Percentiles rank a stretch among this genome's conserved stretches.
Conservation (phyloP, 2,888 invertebrate genomes). For the Eugnorisma glareosa region DNA sequence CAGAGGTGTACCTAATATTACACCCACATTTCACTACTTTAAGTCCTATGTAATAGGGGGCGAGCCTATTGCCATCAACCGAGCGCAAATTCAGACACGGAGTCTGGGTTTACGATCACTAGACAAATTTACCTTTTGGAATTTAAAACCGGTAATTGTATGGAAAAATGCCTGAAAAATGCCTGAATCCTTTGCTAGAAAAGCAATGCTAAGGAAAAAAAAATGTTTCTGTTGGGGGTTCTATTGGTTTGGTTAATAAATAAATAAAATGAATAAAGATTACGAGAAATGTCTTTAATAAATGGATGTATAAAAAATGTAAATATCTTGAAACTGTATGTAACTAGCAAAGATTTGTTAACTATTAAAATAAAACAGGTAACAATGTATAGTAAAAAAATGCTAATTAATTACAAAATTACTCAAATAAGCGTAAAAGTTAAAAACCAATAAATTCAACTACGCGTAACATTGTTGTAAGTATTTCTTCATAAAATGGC, state of each 20-base stretch:
- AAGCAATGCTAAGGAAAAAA: too few relatives aligned
- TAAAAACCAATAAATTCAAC: conserved; percentile 47
- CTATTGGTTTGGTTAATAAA: too few relatives aligned
- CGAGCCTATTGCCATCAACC: too few relatives aligned
- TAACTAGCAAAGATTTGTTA: background rate
- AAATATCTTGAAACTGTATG: background rate
- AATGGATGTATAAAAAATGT: background rate
- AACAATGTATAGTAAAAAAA: background rate
- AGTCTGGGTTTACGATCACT: too few relatives aligned
- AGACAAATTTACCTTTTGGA: background rate
- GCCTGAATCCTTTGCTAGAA: too few relatives aligned
- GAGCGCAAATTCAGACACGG: too few relatives aligned
- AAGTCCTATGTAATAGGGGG: too few relatives aligned
- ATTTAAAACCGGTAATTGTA: background rate
- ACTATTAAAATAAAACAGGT: background rate
- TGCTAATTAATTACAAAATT: conserved; percentile 9
- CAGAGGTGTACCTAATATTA: too few relatives aligned
- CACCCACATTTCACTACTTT: too few relatives aligned
- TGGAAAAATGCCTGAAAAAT: too few relatives aligned
- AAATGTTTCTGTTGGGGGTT: too few relatives aligned
- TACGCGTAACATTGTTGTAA: conserved; percentile 46
- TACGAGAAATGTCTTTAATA: background rate
- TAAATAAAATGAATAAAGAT: background rate
- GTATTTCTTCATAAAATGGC: conserved; percentile 51
- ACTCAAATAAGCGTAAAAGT: conserved; percentile 10